phyloP scores from a whole-genome alignment of 2,113 vertebrate species.

The Grus americana region DNA sequence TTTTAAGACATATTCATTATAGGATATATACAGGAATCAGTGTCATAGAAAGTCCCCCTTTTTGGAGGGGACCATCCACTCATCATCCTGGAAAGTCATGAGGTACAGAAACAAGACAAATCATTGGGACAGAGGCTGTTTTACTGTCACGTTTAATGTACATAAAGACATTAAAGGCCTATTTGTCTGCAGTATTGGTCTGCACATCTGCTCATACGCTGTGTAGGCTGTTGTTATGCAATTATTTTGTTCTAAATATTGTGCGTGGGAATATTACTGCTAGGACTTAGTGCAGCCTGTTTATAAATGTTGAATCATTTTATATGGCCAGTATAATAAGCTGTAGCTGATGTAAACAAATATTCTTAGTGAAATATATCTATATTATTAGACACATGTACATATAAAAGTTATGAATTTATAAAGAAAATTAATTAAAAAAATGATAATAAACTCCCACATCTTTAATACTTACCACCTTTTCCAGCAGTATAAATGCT shows the following conservation, averaged over 20 bases:
- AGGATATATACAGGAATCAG: neutral
- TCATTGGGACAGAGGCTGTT: neutral
- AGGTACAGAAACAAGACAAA: neutral
- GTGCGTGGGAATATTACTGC: accelerated
- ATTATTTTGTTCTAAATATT: neutral
- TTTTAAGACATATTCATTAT: neutral
- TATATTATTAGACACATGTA: accelerated
- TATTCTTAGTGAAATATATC: neutral
- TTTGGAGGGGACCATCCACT: neutral
- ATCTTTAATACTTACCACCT: neutral
- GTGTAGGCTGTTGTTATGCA: neutral
- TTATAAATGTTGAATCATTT: neutral
- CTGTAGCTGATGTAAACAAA: neutral
- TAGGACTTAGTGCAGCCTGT: neutral
- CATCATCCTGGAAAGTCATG: neutral
- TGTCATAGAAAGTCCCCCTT: neutral
- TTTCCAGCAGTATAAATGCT: neutral
- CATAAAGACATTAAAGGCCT: neutral
- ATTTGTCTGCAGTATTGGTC: neutral
- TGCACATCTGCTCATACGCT: neutral
- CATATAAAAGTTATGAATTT: neutral
- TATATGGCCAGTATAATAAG: neutral
- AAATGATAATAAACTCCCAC: accelerated
- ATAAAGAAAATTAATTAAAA: neutral
- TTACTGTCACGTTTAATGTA: neutral